Base-by-base conservation (phyloP, 30 jellyfish, hydroid and myxozoan genomes). In the Pelagia noctiluca region DNA sequence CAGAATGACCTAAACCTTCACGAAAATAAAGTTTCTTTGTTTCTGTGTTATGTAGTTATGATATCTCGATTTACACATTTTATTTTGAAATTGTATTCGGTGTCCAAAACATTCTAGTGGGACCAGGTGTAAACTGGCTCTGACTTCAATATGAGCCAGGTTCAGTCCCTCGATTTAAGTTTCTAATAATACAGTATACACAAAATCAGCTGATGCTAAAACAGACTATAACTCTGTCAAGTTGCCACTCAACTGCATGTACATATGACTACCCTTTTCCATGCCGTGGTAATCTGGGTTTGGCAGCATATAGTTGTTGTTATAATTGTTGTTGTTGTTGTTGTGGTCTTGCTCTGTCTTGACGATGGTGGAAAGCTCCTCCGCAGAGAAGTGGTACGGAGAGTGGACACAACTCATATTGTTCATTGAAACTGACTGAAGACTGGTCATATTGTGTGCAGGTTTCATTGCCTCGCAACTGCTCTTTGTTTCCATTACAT, bases 341-440 rank as follows among this genome's bases (percentile, higher is more conserved):
- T 68, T 7, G 1, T 73, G 64, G 24, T 82, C 92, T 57, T 68
- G 92, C 92, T 82, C 92, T 60, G 92, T 50, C 30, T 82, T 82
- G 16, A 82, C 92, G 36, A 82, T 80, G 2, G 92, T 30, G 12
- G 65, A 37, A 3, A 82, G 52, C 77, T 70, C 92, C 21, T 82
- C 92, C 49, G 28, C 70, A 49, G 92, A 38, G 62, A 82, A 82
- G 49, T 86, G 76, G 65, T 68, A 82, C 29, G 92, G 92, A 33
- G 92, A 82, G 48, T 82, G 92, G 70, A 82, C 92, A 57, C 92
- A 82, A 75, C 70, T 66, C 60, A 82, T 82, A 46, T 82, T 82
- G 38, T 70, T 82, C 85, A 82, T 68, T 0, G 92, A 82, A 53
- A 61, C 92, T 0, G 92, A 61, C 34, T 82, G 92, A 35, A 82